Conservation (phyloP, 53 echinoderm and acorn worm species). For the Crossaster papposus region DNA sequence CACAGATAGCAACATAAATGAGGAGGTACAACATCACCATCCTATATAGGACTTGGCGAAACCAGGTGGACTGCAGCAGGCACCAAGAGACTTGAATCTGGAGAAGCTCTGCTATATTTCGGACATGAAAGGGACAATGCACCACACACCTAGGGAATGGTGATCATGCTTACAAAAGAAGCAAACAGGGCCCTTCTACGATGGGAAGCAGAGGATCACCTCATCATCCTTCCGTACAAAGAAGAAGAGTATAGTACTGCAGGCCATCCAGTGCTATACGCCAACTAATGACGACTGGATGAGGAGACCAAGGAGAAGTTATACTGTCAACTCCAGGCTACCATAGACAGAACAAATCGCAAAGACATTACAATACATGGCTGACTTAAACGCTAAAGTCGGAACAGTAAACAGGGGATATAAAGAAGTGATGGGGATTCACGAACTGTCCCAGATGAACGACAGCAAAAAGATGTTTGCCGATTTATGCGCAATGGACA, state of each 20-base stretch:
- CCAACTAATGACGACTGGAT: slow-evolving; percentile 42
- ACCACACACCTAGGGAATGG: slow-evolving; percentile 47
- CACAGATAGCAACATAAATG: slow-evolving; percentile 13
- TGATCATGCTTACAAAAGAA: background rate
- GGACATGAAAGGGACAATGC: slow-evolving; percentile 13
- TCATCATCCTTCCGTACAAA: slow-evolving; percentile 37
- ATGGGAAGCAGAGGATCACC: slow-evolving; percentile 55
- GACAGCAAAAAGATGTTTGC: slow-evolving; percentile 38
- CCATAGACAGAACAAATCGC: background rate
- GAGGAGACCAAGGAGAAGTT: slow-evolving; percentile 38
- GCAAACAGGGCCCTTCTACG: slow-evolving; percentile 8
- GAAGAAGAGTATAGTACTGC: slow-evolving; percentile 19
- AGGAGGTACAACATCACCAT: slow-evolving; percentile 18
- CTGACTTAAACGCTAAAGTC: slow-evolving; percentile 53
- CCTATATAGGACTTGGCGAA: slow-evolving; percentile 49
- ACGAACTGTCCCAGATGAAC: slow-evolving; percentile 46
- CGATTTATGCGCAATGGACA: slow-evolving; percentile 32
- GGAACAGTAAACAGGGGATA: slow-evolving; percentile 30
- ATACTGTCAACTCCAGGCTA: slow-evolving; percentile 38
- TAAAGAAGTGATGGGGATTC: slow-evolving; percentile 41
- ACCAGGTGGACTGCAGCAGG: slow-evolving; percentile 49
- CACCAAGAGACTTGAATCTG: background rate
- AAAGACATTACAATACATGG: slow-evolving; percentile 17
- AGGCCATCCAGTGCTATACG: slow-evolving; percentile 53
- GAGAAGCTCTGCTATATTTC: background rate